Evolutionary conservation across 2,888 invertebrate genomes (phyloP).

Genomic region (Hermaeophaga mercurialis): DNA sequence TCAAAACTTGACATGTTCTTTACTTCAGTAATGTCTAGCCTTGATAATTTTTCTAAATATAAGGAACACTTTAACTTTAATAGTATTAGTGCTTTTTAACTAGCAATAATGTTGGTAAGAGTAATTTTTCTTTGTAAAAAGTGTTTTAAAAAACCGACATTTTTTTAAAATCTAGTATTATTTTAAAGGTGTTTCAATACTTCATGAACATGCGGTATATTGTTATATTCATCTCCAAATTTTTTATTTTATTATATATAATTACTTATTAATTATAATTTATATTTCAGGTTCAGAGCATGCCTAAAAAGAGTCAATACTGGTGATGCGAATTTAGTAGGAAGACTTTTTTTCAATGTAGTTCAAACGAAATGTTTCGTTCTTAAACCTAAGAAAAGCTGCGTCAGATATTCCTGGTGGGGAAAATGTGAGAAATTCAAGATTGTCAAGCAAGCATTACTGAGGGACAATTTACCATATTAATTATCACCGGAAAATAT

Average conservation of each 20-base stretch:
- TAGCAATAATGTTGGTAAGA: too few species aligned
- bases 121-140: too few species aligned
- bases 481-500: too few species aligned
- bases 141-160: too few species aligned
- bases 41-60: too few species aligned
- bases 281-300: conserved; percentile 80
- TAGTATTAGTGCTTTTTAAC: too few species aligned
- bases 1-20: too few species aligned
- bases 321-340: conserved; percentile 86
- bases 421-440: conserved; percentile 76
- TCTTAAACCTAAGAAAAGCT: conserved; percentile 77
- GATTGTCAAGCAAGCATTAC: conserved; percentile 71
- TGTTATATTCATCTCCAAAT: neutral
- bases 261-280: conserved; percentile 18
- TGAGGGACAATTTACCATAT: conserved; percentile 76
- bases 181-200: too few species aligned
- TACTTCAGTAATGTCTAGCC: too few species aligned
- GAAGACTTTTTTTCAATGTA: conserved; percentile 92
- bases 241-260: neutral
- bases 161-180: too few species aligned
- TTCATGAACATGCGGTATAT: too few species aligned
- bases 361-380: conserved; percentile 94
- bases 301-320: conserved; percentile 89
- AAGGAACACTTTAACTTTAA: too few species aligned
- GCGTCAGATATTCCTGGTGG: conserved; percentile 79